phyloP scores from a whole-genome alignment of 2,797 vertebrate species.

The Poecilia gillii region DNA sequence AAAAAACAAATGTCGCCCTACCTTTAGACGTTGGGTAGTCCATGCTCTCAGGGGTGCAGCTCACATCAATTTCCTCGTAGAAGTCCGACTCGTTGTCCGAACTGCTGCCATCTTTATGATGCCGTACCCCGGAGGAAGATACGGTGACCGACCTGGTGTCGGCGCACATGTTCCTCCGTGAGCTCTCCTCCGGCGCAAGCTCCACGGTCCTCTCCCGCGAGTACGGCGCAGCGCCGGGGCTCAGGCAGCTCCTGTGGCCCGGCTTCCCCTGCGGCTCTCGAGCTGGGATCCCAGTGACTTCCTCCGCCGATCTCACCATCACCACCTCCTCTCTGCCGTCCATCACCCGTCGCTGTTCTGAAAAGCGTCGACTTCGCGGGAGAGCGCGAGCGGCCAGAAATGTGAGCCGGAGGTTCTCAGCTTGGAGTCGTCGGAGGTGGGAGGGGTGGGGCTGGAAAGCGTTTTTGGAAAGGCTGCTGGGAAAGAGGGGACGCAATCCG shows the following conservation, averaged over 20 bases:
- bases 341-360: slow-evolving; percentile 80
- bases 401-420: slow-evolving; percentile 50
- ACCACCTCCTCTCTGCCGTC: slow-evolving; percentile 89
- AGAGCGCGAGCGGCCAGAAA: slow-evolving; percentile 52
- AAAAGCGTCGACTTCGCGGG: slow-evolving; percentile 44
- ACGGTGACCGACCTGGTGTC: slow-evolving; percentile 82
- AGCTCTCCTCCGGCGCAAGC: slow-evolving; percentile 77
- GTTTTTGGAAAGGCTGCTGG: slow-evolving; percentile 62
- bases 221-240: slow-evolving; percentile 82
- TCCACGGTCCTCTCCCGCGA: slow-evolving; percentile 80
- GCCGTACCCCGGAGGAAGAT: slow-evolving; percentile 71
- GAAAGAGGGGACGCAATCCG: slow-evolving; percentile 73
- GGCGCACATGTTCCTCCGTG: slow-evolving; percentile 81
- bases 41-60: slow-evolving; percentile 96
- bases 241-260: slow-evolving; percentile 84
- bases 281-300: slow-evolving; percentile 82
- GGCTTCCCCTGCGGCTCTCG: slow-evolving; percentile 86
- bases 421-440: slow-evolving; percentile 42
- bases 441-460: slow-evolving; percentile 17
- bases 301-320: slow-evolving; percentile 89
- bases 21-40: slow-evolving; percentile 94
- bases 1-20: slow-evolving; percentile 60
- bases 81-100: slow-evolving; percentile 98
- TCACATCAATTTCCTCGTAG: slow-evolving; percentile 99
- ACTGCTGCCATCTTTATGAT: slow-evolving; percentile 90